Base-by-base conservation (phyloP, 1,140 invertebrate genomes). In the Magallana ariakensis region DNA sequence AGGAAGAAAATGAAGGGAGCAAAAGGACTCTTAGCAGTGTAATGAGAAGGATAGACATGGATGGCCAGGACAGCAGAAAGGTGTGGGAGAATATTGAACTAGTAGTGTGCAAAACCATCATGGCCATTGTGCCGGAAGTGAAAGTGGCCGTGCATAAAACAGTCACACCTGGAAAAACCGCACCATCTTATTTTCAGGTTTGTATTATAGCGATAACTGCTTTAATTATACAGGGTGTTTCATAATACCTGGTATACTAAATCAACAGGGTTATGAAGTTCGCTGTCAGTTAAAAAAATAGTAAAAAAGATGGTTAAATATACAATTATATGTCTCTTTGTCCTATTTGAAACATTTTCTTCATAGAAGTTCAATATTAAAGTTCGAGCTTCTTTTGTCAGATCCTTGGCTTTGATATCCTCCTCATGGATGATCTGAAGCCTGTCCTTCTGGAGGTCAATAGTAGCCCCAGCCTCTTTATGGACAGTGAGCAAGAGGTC, bases 371-470 rank as follows among this genome's bases (percentile, higher is more conserved):
- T 46, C 33, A 46, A 4, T 46, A 4, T 2, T 5, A 46, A 46
- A 46, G 33, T 46, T 46, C 33, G 3, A 46, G 2, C 8, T 62
- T 62, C 8, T 16, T 62, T 62, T 46, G 33, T 33, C 22, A 95
- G 95, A 95, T 95, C 33, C 91, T 95, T 54, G 95, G 95, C 5
- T 95, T 95, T 89, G 95, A 95, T 88, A 94, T 95, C 19, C 89
- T 95, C 53, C 89, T 95, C 6, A 70, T 92, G 22, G 89, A 93
- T 19, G 91, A 95, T 87, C 92, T 95, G 0, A 91, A 89, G 16
- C 95, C 95, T 8, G 92, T 95, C 62, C 88, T 95, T 16, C 91
- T 95, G 53, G 95, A 95, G 90, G 95, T 95, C 10, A 96, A 96
- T 89, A 91, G 95, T 26, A 94, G 94, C 85, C 95, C 95, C 6